Evolutionary conservation across 2,113 vertebrate genomes (phyloP).

Genomic region (Nerophis ophidion): DNA sequence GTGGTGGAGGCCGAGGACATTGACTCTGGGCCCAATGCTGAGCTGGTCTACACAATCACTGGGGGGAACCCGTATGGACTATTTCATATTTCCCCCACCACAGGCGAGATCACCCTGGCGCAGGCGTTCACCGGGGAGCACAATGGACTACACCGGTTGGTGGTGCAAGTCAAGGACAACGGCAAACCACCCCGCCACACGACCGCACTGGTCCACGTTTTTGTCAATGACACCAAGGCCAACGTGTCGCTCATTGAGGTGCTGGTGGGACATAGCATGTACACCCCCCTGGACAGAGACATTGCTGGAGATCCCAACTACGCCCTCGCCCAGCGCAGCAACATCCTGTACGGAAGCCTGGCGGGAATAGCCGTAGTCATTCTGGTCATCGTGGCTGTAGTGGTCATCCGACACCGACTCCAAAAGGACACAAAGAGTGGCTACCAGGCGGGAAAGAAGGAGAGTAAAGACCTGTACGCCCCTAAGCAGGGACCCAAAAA

Average conservation of each 20-base stretch:
- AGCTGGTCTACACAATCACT: conserved; percentile 82
- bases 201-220: conserved; percentile 90
- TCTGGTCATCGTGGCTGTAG: conserved; percentile 83
- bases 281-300: conserved; percentile 90
- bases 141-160: conserved; percentile 88
- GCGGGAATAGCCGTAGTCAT: conserved; percentile 86
- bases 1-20: conserved; percentile 91
- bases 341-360: conserved; percentile 86
- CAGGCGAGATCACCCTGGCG: conserved; percentile 85
- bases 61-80: conserved; percentile 92
- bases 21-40: conserved; percentile 83
- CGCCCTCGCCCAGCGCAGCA: conserved; percentile 80
- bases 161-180: conserved; percentile 86
- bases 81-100: conserved; percentile 84
- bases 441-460: conserved; percentile 96
- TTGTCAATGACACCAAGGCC: conserved; percentile 87
- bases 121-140: conserved; percentile 88
- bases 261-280: conserved; percentile 89
- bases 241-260: conserved; percentile 88
- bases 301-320: conserved; percentile 94
- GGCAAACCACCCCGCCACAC: conserved; percentile 87
- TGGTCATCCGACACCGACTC: conserved; percentile 85
- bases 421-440: conserved; percentile 94
- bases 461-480: conserved; percentile 91
- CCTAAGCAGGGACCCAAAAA: conserved; percentile 89